Conservation (phyloP, 2,113 vertebrate genomes). For the Neolamprologus longior region DNA sequence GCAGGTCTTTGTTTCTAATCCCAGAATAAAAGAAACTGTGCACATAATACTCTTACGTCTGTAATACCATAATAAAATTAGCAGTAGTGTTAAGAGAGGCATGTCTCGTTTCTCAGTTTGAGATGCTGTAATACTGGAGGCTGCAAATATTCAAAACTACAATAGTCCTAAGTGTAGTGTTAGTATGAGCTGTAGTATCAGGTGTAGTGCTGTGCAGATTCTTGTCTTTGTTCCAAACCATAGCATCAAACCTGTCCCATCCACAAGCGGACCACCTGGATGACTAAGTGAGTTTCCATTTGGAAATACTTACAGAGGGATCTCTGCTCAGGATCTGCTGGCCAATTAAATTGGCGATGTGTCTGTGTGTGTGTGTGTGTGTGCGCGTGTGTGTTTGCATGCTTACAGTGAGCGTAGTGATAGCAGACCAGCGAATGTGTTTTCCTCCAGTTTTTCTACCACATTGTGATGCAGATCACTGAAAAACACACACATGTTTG, state of each 20-base stretch:
- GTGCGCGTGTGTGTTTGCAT: background rate
- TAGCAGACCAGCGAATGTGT: conserved; percentile 81
- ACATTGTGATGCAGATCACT: conserved; percentile 89
- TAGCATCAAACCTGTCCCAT: conserved; percentile 17
- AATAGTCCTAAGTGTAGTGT: background rate
- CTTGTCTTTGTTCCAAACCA: background rate
- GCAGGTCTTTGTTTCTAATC: conserved; percentile 18
- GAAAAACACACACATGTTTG: background rate
- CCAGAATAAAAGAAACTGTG: background rate
- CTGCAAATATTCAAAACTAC: background rate
- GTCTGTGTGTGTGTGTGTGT: background rate
- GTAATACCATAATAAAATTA: background rate
- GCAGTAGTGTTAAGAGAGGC: background rate
- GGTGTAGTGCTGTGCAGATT: background rate
- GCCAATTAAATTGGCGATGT: background rate
- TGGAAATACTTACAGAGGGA: conserved; percentile 20
- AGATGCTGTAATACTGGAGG: background rate
- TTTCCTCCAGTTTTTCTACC: conserved; percentile 77
- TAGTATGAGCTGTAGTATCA: background rate
- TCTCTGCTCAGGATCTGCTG: conserved; percentile 8
- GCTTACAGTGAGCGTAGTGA: conserved; percentile 84
- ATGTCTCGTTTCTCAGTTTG: background rate
- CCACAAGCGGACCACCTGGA: conserved; percentile 14
- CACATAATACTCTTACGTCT: background rate
- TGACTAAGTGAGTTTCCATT: background rate